These are phyloP conservation scores for Drosophila sucinea DNA, from an alignment of 1,140 invertebrate species.

Conservation along the genomic window DNA sequence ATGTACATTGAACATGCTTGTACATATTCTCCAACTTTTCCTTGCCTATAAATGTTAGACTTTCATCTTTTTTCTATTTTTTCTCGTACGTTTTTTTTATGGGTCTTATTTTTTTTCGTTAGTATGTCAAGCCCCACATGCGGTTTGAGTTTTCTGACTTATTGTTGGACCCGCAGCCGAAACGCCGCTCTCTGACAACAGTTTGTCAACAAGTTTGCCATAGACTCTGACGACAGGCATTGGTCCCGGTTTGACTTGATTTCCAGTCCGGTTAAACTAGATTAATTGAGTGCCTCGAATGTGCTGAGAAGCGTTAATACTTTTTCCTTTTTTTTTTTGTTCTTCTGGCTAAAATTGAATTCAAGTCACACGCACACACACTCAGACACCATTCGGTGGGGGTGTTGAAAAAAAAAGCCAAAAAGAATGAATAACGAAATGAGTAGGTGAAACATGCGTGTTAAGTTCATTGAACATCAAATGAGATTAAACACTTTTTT, in stretches of 20 bases:
- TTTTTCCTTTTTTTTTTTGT: slow-evolving; percentile 33
- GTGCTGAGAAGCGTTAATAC: slow-evolving; percentile 19
- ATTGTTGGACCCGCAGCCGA: slow-evolving; percentile 21
- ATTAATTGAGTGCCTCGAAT: slow-evolving; percentile 70
- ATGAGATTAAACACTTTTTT: slow-evolving; percentile 63
- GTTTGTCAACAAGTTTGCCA: slow-evolving; percentile 75
- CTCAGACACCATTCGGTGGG: slow-evolving; percentile 23
- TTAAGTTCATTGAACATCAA: slow-evolving; percentile 73
- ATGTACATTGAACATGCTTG: not conserved
- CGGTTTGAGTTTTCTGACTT: slow-evolving; percentile 18
- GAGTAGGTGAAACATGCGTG: slow-evolving; percentile 50
- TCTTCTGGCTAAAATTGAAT: slow-evolving; percentile 51
- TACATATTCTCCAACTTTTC: not conserved
- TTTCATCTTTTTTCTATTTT: slow-evolving; percentile 28
- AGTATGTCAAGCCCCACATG: slow-evolving; percentile 37
- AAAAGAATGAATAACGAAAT: slow-evolving; percentile 17
- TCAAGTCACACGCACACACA: slow-evolving; percentile 66
- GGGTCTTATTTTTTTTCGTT: slow-evolving; percentile 11
- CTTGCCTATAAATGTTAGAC: not conserved
- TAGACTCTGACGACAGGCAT: slow-evolving; percentile 49
- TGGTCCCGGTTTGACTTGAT: slow-evolving; percentile 49
- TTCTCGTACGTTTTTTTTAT: not conserved
- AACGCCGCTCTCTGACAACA: slow-evolving; percentile 44
- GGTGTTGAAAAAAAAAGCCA: slow-evolving; percentile 40
- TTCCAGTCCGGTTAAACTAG: slow-evolving; percentile 77